phyloP scores from a whole-genome alignment of 2,888 invertebrate species.

The Trilocha varians region DNA sequence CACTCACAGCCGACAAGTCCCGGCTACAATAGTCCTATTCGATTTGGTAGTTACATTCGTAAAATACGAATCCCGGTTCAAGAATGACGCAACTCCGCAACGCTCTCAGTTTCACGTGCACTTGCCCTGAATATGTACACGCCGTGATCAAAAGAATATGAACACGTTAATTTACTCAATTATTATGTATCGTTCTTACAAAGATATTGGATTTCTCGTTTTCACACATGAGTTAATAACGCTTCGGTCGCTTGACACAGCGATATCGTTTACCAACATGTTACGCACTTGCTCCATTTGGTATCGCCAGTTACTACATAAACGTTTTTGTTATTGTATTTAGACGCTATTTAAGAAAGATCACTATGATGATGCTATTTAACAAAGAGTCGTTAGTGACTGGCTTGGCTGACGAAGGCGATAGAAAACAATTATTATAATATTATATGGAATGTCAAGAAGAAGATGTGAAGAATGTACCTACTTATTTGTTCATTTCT shows the following conservation, averaged over 20 bases:
- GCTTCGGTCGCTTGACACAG: background rate
- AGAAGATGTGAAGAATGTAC: too few species aligned
- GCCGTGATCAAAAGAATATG: conserved; percentile 62
- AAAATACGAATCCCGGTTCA: too few species aligned
- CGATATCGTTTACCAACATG: background rate
- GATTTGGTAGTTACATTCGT: too few species aligned
- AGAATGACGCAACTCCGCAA: conserved; percentile 45
- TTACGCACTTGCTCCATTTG: background rate
- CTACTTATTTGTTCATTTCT: too few species aligned
- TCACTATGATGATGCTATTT: too few species aligned
- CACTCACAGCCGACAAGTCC: too few species aligned
- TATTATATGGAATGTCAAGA: too few species aligned
- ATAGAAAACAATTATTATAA: too few species aligned
- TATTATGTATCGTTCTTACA: conserved; percentile 29
- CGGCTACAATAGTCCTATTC: too few species aligned
- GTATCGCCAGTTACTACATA: background rate
- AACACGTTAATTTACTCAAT: conserved; percentile 54
- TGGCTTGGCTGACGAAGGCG: too few species aligned
- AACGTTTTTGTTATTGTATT: background rate
- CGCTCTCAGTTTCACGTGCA: conserved; percentile 68
- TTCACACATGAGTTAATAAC: conserved; percentile 5
- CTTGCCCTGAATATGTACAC: conserved; percentile 64
- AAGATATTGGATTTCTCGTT: conserved; percentile 12
- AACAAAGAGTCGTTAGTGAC: too few species aligned
- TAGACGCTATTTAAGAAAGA: too few species aligned